These are phyloP conservation scores for Entomobrya proxima DNA, from an alignment of 2,888 invertebrate genomes.

Conservation along the genomic window DNA sequence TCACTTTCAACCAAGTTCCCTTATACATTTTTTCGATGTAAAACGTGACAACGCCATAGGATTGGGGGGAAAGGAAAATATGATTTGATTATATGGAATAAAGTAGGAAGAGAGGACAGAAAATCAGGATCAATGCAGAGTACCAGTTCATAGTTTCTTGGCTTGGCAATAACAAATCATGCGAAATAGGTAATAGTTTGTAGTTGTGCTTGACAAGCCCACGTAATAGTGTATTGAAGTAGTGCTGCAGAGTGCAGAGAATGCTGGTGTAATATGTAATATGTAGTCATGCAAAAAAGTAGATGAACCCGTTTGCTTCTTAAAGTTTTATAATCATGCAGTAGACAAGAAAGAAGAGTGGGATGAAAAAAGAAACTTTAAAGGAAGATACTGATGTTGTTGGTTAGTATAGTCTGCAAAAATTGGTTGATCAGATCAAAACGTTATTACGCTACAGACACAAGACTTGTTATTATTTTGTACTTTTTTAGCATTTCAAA, in stretches of 20 bases:
- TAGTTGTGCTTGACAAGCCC: neutral
- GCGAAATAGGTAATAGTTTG: constrained; percentile 12
- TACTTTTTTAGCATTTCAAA: constrained; percentile 21
- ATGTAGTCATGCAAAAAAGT: constrained; percentile 23
- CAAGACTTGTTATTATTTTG: neutral
- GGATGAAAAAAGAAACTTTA: neutral
- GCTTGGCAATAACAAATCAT: no score
- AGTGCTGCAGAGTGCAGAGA: neutral
- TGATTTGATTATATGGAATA: neutral
- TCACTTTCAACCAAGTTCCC: constrained; percentile 9
- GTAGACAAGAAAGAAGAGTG: neutral
- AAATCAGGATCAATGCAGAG: neutral
- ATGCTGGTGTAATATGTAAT: constrained; percentile 7
- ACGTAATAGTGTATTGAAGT: neutral
- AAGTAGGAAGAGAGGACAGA: neutral
- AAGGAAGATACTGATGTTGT: no score
- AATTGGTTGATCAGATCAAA: no score
- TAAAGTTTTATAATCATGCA: neutral
- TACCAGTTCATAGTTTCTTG: neutral
- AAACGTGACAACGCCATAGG: neutral
- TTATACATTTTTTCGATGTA: constrained; percentile 5
- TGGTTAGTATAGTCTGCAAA: no score
- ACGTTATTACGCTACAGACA: no score
- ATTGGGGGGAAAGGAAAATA: neutral
- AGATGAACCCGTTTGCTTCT: constrained; percentile 51